Percentiles rank a stretch among this genome's conserved stretches.
Conservation (phyloP, 2,888 invertebrate genomes). For the Cephonodes hylas region DNA sequence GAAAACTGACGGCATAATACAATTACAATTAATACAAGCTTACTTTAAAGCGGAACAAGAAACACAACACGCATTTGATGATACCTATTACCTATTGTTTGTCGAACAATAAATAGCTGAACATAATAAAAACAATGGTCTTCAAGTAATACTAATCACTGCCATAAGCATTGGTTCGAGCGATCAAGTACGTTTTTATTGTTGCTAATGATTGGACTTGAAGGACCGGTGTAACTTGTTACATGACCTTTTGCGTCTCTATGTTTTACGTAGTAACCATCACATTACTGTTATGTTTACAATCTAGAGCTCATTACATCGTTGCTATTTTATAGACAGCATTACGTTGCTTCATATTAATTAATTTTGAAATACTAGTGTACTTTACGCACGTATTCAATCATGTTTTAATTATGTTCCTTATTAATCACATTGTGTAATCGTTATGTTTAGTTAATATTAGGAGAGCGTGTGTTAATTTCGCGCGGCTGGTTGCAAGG, state of each 20-base stretch:
- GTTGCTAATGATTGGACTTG: background rate
- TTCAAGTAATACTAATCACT: too few species aligned
- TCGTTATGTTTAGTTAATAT: constrained; percentile 1
- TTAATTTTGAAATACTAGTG: background rate
- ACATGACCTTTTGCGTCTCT: background rate
- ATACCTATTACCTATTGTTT: background rate
- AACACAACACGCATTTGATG: background rate
- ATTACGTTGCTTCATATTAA: background rate
- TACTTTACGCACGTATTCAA: background rate
- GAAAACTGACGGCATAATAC: too few species aligned
- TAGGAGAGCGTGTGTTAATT: constrained; percentile 24
- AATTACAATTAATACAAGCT: too few species aligned
- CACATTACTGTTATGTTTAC: background rate
- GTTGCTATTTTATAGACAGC: background rate
- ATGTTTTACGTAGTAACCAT: background rate
- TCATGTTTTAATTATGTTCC: background rate
- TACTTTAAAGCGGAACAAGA: background rate
- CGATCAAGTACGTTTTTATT: background rate
- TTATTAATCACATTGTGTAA: background rate
- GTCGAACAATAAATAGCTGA: background rate
- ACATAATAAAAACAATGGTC: background rate
- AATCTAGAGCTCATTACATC: background rate
- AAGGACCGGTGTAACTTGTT: constrained; percentile 7
- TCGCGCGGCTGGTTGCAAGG: constrained; percentile 44
- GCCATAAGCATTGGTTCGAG: background rate